Conservation (phyloP, 2,888 invertebrate genomes). For the Apocheima hispidaria region DNA sequence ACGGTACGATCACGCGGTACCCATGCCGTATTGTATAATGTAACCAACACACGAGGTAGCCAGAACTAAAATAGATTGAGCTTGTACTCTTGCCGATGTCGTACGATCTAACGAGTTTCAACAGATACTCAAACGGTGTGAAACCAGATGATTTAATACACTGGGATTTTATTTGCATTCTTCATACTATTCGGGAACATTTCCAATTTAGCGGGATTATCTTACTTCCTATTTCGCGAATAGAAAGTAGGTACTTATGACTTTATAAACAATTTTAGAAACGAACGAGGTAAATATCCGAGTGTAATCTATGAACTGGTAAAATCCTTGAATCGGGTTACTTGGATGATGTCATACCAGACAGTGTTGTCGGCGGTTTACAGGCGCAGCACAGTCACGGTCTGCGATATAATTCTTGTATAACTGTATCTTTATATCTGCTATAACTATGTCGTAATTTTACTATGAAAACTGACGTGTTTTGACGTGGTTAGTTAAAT, state of each 20-base stretch:
- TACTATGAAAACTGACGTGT: no score
- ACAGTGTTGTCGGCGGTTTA: constrained; percentile 23
- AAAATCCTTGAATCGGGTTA: constrained; percentile 53
- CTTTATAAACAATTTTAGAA: constrained; percentile 1
- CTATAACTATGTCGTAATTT: no score
- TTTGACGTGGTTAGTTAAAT: no score
- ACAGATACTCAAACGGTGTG: constrained; percentile 45
- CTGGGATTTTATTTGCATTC: neutral
- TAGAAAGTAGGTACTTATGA: neutral
- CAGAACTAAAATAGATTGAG: constrained; percentile 78
- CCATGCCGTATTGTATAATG: constrained; percentile 48
- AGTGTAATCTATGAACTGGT: constrained; percentile 23
- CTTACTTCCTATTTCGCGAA: neutral
- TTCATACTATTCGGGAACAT: neutral
- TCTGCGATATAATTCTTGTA: constrained; percentile 1
- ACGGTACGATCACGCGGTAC: constrained; percentile 38
- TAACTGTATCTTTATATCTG: no score
- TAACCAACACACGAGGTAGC: constrained; percentile 58
- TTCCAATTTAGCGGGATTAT: neutral
- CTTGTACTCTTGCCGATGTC: constrained; percentile 63
- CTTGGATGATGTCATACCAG: constrained; percentile 61
- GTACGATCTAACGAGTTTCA: constrained; percentile 22
- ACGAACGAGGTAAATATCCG: constrained; percentile 1
- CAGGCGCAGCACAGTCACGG: constrained; percentile 1
- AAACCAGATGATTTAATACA: constrained; percentile 33